Evolutionary conservation across 2,113 vertebrate species (phyloP).

Genomic region (Labrus mixtus): DNA sequence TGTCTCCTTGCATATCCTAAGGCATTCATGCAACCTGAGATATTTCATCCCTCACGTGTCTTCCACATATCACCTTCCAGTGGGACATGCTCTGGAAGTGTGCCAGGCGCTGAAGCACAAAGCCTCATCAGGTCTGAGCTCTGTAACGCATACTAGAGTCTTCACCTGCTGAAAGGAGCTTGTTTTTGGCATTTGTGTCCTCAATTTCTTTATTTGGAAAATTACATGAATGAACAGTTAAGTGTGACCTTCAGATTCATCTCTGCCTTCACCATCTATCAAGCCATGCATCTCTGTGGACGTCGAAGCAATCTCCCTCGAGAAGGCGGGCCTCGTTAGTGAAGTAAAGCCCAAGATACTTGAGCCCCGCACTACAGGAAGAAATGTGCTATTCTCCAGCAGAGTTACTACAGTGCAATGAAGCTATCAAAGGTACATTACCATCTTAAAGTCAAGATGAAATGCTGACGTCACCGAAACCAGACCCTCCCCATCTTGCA

Average conservation of each 20-base stretch:
- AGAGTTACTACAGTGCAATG: background rate
- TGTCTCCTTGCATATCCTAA: background rate
- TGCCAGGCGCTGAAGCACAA: background rate
- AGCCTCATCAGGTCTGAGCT: background rate
- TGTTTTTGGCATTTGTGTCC: constrained; percentile 1
- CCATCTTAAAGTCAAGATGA: background rate
- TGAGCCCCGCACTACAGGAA: background rate
- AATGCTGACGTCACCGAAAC: background rate
- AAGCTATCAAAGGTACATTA: background rate
- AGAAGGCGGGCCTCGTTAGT: background rate
- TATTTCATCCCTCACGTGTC: constrained; percentile 8
- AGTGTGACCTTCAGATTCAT: constrained; percentile 2
- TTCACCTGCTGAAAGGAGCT: background rate
- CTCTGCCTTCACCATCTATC: background rate
- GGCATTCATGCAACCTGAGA: constrained; percentile 15
- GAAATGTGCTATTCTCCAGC: background rate
- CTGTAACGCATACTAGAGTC: too few relatives aligned
- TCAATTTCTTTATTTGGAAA: background rate
- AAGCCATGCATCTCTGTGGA: background rate
- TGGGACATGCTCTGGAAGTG: background rate
- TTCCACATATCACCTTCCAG: constrained; percentile 3
- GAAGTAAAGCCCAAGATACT: background rate
- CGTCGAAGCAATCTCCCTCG: background rate
- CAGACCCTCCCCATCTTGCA: background rate
- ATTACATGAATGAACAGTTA: background rate